Conservation (phyloP, 2,113 vertebrate species). For the Istiophorus platypterus region DNA sequence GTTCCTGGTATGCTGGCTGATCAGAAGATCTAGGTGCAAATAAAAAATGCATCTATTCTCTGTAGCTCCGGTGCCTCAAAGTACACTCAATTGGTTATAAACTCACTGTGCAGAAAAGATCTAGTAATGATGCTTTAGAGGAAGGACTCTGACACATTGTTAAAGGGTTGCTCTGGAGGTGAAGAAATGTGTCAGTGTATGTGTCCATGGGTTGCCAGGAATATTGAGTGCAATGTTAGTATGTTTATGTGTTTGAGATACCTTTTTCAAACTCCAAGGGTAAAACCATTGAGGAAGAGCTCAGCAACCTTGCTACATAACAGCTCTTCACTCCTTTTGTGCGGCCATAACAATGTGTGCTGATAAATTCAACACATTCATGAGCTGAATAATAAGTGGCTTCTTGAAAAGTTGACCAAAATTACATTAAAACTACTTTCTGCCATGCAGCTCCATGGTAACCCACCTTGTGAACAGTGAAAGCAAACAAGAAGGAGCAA, state of each 20-base stretch:
- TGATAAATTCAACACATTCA: slow-evolving; percentile 66
- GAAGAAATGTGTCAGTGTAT: slow-evolving; percentile 18
- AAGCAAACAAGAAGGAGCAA: slow-evolving; percentile 74
- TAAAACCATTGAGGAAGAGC: slow-evolving; percentile 52
- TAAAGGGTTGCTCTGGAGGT: slow-evolving; percentile 7
- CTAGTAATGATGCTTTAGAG: slow-evolving; percentile 17
- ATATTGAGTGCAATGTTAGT: slow-evolving; percentile 29
- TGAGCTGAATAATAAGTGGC: slow-evolving; percentile 59
- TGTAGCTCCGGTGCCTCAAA: neutral
- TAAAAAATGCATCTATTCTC: slow-evolving; percentile 49
- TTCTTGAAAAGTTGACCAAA: slow-evolving; percentile 55
- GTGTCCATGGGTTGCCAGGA: slow-evolving; percentile 1
- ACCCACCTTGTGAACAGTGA: slow-evolving; percentile 82
- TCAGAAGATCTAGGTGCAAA: slow-evolving; percentile 45
- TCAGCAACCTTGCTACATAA: slow-evolving; percentile 45
- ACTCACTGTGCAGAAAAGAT: slow-evolving; percentile 26
- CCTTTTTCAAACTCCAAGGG: slow-evolving; percentile 60
- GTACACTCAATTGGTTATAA: slow-evolving; percentile 35
- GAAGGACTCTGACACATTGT: slow-evolving; percentile 1
- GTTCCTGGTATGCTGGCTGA: slow-evolving; percentile 48
- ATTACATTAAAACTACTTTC: slow-evolving; percentile 46
- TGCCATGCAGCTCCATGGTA: slow-evolving; percentile 44
- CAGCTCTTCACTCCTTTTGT: slow-evolving; percentile 41
- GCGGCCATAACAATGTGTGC: slow-evolving; percentile 31
- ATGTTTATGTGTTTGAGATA: slow-evolving; percentile 28